Base-by-base conservation (phyloP, 2,113 vertebrate species). In the Oncorhynchus kisutch region DNA sequence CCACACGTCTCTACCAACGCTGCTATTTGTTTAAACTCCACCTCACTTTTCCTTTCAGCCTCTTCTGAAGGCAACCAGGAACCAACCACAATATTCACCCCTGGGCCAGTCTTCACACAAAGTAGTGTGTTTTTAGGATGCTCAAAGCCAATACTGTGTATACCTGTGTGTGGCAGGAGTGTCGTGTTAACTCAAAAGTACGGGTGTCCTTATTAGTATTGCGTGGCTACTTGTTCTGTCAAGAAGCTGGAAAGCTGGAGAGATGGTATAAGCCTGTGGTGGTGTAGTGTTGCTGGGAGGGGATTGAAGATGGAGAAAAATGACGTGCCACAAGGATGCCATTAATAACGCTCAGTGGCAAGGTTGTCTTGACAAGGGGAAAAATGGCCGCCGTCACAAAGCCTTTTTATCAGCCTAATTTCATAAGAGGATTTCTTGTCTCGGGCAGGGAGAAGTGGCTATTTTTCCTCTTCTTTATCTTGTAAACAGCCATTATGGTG, bases 1-100 rank as follows among this genome's bases (percentile, higher is more conserved):
- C 94, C 93, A 81, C 90, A 90, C 91, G 88, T 93, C 92, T 90
- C 90, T 94, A 90, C 83, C 85, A 87, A 90, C 81, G 88, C 89
- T 84, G 91, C 92, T 92, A 92, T 95, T 95, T 95, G 91, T 95
- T 94, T 94, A 92, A 92, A 78, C 88, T 88, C 77, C 25, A 85
- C 84, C 88, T 92, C 90, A 88, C 91, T 91, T 90, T 87, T 89
- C 82, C 89, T 85, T 79, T 85, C 79, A 76, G 31, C 67, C 85
- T 79, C 31, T 31, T 84, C 79, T 45, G 79, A 92, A 88, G 81
- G 86, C 88, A 80, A 86, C 79, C 70, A 77, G 87, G 80, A 90
- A 87, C 83, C 89, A 79, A 91, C 88, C 87, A 83, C 91, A 91
- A 90, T 88, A 90, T 88, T 84, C 93, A 91, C 90, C 91, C 88